Percentiles rank a stretch among this genome's conserved stretches.
phyloP scores from a whole-genome alignment of 2,888 invertebrate species.

The Drosophila stalkeri region DNA sequence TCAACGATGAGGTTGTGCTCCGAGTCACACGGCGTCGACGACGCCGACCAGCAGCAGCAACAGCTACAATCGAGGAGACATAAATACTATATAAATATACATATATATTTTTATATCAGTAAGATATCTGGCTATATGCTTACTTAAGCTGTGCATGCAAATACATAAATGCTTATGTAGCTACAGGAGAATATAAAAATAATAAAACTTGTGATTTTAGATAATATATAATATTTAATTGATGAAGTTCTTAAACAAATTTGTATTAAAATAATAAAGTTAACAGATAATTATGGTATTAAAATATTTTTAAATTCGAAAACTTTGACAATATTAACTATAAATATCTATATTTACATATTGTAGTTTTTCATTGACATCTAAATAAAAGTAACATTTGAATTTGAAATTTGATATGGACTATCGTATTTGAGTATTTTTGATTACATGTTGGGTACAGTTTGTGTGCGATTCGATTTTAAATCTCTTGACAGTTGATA shows the following conservation, averaged over 20 bases:
- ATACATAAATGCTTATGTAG: slow-evolving; percentile 1
- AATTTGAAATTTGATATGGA: background rate
- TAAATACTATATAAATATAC: background rate
- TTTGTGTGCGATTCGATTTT: background rate
- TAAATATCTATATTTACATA: background rate
- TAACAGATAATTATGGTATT: background rate
- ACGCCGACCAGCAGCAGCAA: slow-evolving; percentile 15
- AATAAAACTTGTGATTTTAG: slow-evolving; percentile 1
- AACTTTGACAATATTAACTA: background rate
- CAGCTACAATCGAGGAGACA: background rate
- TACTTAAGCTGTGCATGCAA: slow-evolving; percentile 5
- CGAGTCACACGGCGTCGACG: slow-evolving; percentile 70
- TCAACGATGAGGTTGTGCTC: slow-evolving; percentile 77
- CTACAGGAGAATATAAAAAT: background rate
- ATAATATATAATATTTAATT: slow-evolving; percentile 4
- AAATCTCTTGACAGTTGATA: background rate
- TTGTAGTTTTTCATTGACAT: background rate
- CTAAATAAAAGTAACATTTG: background rate
- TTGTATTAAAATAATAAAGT: background rate
- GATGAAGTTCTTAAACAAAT: background rate
- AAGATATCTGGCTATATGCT: slow-evolving; percentile 35
- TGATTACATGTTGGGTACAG: background rate
- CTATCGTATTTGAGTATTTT: slow-evolving; percentile 1
- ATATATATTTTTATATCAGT: slow-evolving; percentile 3
- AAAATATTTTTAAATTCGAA: background rate